Evolutionary conservation across 2,113 vertebrate species (phyloP).

Genomic region (Thymallus thymallus): DNA sequence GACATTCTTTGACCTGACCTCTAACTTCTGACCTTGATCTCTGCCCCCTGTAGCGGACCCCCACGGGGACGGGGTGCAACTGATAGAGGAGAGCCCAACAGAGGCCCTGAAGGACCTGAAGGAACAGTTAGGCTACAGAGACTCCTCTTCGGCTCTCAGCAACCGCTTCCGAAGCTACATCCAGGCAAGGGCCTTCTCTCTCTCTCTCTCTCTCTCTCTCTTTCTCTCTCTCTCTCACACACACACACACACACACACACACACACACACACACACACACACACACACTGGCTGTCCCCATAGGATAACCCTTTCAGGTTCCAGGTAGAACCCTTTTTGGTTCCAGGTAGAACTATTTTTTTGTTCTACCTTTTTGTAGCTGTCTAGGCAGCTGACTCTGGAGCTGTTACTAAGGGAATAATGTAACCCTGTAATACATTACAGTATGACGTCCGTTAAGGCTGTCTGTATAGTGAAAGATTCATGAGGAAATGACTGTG

Average conservation of each 20-base stretch:
- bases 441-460: background rate
- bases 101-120: constrained; percentile 60
- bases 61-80: constrained; percentile 68
- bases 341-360: too few species aligned
- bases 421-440: background rate
- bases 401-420: too few species aligned
- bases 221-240: background rate
- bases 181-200: constrained; percentile 74
- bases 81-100: constrained; percentile 68
- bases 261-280: background rate
- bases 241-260: too few species aligned
- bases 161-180: constrained; percentile 82
- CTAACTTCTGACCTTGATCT: background rate
- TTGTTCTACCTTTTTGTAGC: too few species aligned
- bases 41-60: constrained; percentile 66
- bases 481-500: background rate
- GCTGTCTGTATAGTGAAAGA: background rate
- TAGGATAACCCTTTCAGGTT: too few species aligned
- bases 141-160: constrained; percentile 66
- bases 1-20: background rate
- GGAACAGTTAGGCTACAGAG: constrained; percentile 68
- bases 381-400: too few species aligned
- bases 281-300: too few species aligned
- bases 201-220: background rate
- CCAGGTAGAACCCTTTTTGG: too few species aligned